Evolutionary conservation across 1,140 invertebrate genomes (phyloP).

Genomic region (Magallana angulata): DNA sequence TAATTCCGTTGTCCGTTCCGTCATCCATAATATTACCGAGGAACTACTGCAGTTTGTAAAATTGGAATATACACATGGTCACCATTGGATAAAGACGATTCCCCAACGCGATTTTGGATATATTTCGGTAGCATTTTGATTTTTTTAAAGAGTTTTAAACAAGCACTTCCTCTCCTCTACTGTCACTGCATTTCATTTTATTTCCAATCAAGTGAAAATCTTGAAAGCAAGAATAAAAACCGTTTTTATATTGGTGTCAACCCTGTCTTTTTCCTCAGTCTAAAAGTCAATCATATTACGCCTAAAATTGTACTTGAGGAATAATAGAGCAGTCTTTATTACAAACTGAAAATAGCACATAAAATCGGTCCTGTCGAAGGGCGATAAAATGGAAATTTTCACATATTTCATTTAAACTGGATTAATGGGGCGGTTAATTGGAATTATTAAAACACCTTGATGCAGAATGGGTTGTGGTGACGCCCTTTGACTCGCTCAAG

Average conservation of each 20-base stretch:
- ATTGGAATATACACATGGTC: too few species aligned
- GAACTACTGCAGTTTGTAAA: too few species aligned
- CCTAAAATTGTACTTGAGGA: constrained; percentile 11
- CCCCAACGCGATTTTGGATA: too few species aligned
- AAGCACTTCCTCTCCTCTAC: too few species aligned
- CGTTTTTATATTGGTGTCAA: background rate
- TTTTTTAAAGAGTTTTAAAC: too few species aligned
- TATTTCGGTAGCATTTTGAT: too few species aligned
- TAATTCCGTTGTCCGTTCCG: too few species aligned
- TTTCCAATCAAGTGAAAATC: too few species aligned
- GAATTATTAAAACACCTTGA: constrained; percentile 11
- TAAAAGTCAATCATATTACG: background rate
- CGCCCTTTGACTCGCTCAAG: background rate
- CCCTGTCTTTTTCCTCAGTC: background rate
- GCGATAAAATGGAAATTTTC: constrained; percentile 4
- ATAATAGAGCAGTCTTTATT: background rate
- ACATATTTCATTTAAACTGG: background rate
- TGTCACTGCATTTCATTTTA: too few species aligned
- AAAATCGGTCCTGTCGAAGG: background rate
- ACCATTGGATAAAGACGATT: too few species aligned
- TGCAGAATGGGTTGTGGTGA: background rate
- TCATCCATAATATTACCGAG: too few species aligned
- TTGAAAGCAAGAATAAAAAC: too few species aligned
- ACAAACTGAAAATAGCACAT: background rate
- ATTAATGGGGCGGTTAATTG: constrained; percentile 15